Base-by-base conservation (phyloP, 1,140 invertebrate species). In the Spodoptera litura region DNA sequence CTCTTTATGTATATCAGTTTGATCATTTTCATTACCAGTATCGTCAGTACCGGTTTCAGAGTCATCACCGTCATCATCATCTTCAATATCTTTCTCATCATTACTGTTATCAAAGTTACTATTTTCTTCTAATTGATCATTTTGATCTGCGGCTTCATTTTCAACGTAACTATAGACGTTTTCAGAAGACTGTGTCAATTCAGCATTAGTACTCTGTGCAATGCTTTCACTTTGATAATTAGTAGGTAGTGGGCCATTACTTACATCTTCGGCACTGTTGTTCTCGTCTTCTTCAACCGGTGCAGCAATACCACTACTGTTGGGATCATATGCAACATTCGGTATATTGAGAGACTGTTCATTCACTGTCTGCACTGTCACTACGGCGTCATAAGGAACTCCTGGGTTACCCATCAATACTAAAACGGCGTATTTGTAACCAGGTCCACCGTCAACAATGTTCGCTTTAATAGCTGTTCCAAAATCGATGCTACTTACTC, bases 401-500 rank as follows among this genome's bases (percentile, higher is more conserved):
- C 86, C 88, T 78, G 83, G 78, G 44, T 93, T 91, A 68, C 92
- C 93, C 70, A 87, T 87, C 59, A 94, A 89, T 64, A 91, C 88
- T 13, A 94, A 66, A 9, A 93, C 88, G n/a, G 91, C 90, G 74
- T 92, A 92, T 80, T 91, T 91, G 71, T 86, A 93, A 15, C 89
- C 93, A 81, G 92, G 92, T 13, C 93, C 93, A 44, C 93, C 93
- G 35, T 93, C 92, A n/a, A 91, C 84, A 5, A 94, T 91, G 59
- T 83, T 91, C 0, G 90, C 92, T 86, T 93, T 93, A 0, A 94
- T 81, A 77, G 93, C 89, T 3, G 89, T 91, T 5, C 91, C 92
- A 59, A 92, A 94, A 82, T 93, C 92, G 38, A 94, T 91, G 20
- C 91, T 90, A 76, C 87, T 93, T 11, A 93, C 91, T 85, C 92